A percentile compares a stretch with the other conserved stretches of the same genome.
Conservation (phyloP, 2,888 invertebrate species). For the Daptonema setosum region DNA sequence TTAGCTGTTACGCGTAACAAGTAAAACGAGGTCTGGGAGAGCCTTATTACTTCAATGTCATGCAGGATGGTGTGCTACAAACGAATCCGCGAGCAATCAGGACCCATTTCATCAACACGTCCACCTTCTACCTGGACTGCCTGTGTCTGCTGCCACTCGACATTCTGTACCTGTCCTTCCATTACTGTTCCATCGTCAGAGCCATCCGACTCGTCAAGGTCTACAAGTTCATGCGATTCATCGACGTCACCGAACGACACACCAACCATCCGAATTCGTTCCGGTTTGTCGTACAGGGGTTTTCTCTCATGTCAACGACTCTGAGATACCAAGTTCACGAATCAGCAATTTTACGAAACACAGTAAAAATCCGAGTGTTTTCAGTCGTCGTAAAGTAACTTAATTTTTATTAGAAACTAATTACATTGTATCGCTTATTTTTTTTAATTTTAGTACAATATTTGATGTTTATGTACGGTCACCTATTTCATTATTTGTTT, state of each 20-base stretch:
- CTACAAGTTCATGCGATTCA: conserved; percentile 66
- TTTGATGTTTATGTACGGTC: no score
- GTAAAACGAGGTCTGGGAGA: no score
- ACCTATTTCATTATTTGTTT: conserved; percentile 9
- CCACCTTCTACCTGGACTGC: conserved; percentile 83
- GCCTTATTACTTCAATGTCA: no score
- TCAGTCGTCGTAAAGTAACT: no score
- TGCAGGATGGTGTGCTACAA: conserved; percentile 87
- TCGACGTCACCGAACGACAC: conserved; percentile 52
- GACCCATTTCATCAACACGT: conserved; percentile 90
- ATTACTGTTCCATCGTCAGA: conserved; percentile 71
- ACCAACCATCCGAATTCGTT: conserved; percentile 92
- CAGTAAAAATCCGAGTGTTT: no score
- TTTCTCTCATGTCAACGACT: neutral
- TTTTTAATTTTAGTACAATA: no score
- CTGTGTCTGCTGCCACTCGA: conserved; percentile 87
- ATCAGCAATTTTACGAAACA: no score
- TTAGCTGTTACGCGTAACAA: no score
- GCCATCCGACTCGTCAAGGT: conserved; percentile 88
- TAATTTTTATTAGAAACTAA: no score
- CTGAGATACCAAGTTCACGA: no score
- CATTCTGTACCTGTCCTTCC: conserved; percentile 89
- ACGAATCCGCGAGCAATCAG: conserved; percentile 78
- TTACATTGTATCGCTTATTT: no score
- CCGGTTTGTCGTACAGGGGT: no score